These are phyloP conservation scores for Protomyctophum bolini DNA, from an alignment of 2,113 vertebrate species.

Conservation along the genomic window DNA sequence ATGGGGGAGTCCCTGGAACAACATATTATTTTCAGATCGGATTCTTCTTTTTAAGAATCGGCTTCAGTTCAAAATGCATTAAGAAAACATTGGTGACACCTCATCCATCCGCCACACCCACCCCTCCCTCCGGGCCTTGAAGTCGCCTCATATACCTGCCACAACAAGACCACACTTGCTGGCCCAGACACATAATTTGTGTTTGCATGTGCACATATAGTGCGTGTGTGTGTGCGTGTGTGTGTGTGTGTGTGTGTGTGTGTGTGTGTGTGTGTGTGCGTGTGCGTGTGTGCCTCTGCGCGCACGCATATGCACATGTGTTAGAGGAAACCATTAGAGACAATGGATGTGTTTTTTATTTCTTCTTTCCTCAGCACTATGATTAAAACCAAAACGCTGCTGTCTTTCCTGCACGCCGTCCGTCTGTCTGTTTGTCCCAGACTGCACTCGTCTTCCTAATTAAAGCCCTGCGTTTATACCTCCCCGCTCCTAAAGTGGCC, in stretches of 20 bases:
- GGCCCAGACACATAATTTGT: not conserved
- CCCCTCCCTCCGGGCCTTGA: too few species aligned
- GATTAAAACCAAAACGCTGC: constrained; percentile 23
- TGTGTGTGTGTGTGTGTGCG: not conserved
- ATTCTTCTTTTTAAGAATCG: too few species aligned
- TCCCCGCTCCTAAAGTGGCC: constrained; percentile 54
- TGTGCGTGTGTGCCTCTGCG: too few species aligned
- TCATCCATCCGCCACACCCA: constrained; percentile 17
- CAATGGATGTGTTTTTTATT: constrained; percentile 24
- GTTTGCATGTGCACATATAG: not conserved
- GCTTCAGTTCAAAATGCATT: too few species aligned
- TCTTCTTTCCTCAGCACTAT: not conserved
- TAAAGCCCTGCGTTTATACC: constrained; percentile 67
- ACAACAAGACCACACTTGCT: constrained; percentile 32
- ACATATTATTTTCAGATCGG: too few species aligned
- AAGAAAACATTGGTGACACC: constrained; percentile 5
- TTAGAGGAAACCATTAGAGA: not conserved
- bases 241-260: too few species aligned
- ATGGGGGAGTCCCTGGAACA: too few species aligned
- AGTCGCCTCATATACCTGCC: not conserved
- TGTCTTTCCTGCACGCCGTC: constrained; percentile 57
- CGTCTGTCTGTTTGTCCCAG: constrained; percentile 48
- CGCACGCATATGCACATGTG: not conserved
- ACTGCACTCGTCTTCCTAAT: constrained; percentile 63
- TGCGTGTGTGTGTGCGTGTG: not conserved